Base-by-base conservation (phyloP, 2,797 vertebrate species). In the Anguilla megastoma region DNA sequence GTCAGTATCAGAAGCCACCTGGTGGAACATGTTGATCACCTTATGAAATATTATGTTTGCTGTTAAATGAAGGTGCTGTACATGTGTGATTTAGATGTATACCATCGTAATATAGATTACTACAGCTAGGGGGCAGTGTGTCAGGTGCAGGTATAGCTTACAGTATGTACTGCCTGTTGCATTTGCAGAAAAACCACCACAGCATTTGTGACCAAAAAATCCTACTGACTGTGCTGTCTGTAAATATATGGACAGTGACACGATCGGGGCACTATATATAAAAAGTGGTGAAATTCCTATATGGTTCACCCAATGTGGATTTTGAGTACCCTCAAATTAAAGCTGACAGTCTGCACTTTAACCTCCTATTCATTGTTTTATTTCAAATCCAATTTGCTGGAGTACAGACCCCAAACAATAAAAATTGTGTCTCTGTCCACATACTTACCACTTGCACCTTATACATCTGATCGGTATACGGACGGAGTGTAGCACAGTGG, bases 141-240 rank as follows among this genome's bases (percentile, higher is more conserved):
- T 12, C 10, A n/a, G 10, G 14, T 48, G 5, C 18, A 21, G 18
- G 45, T 79, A 45, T 45, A 80, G 30, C 30, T 36, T 45, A 45
- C 41, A 5, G 41, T 41, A 45, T 50, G 74, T 41, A 79, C 74
- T 79, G 33, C 74, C 36, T 50, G 27, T 48, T 82, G 16, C 21
- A 24, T 45, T 48, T 30, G 71, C 7, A 27, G 21, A 5, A 7
- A 48, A 45, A 45, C 36, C 24, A 21, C 21, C 7, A 7, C 16
- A 50, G 41, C 21, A 24, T 50, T 69, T 82, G 4, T 82, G 79
- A 82, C 79, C 79, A 82, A 50, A 82, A 76, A 48, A 69, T n/a
- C 0, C 63, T n/a, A 27, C 63, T 63, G 16, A 16, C 58, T 16
- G 58, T 18, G 58, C 21, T 21, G 58, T 63, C 58, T 24, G 58